Evolutionary conservation across 2,797 vertebrate genomes (phyloP).

Genomic region (Etheostoma perlongum): DNA sequence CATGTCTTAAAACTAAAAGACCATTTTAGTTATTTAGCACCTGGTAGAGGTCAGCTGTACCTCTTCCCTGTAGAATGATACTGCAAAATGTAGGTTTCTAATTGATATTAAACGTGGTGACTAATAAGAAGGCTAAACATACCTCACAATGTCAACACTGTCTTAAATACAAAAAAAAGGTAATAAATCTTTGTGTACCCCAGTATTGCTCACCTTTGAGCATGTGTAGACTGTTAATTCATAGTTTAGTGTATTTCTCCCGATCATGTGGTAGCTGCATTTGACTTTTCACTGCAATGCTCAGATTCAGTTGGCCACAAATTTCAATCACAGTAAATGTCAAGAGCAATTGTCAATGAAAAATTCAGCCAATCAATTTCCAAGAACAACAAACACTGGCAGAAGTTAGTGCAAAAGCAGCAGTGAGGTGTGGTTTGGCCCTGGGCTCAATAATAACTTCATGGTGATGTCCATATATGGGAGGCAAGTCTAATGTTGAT

Average conservation of each 20-base stretch:
- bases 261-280: slow-evolving; percentile 59
- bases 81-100: slow-evolving; percentile 48
- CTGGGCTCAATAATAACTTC: slow-evolving; percentile 56
- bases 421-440: slow-evolving; percentile 66
- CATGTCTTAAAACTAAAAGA: slow-evolving; percentile 61
- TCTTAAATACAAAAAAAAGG: slow-evolving; percentile 55
- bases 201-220: slow-evolving; percentile 50
- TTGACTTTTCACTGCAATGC: slow-evolving; percentile 50
- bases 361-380: slow-evolving; percentile 58
- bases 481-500: slow-evolving; percentile 26
- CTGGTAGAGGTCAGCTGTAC: slow-evolving; percentile 61
- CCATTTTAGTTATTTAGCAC: slow-evolving; percentile 72
- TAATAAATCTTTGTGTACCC: slow-evolving; percentile 40
- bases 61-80: slow-evolving; percentile 69
- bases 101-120: slow-evolving; percentile 42
- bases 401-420: slow-evolving; percentile 71
- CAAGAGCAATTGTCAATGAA: slow-evolving; percentile 61
- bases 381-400: slow-evolving; percentile 50
- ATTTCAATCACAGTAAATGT: slow-evolving; percentile 67
- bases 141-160: slow-evolving; percentile 40
- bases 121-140: slow-evolving; percentile 30
- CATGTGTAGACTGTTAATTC: slow-evolving; percentile 28
- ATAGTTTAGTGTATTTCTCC: slow-evolving; percentile 43
- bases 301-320: slow-evolving; percentile 48
- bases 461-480: slow-evolving; percentile 23